phyloP scores from a whole-genome alignment of 2,888 invertebrate species.

The Lasioglossum villosulum region DNA sequence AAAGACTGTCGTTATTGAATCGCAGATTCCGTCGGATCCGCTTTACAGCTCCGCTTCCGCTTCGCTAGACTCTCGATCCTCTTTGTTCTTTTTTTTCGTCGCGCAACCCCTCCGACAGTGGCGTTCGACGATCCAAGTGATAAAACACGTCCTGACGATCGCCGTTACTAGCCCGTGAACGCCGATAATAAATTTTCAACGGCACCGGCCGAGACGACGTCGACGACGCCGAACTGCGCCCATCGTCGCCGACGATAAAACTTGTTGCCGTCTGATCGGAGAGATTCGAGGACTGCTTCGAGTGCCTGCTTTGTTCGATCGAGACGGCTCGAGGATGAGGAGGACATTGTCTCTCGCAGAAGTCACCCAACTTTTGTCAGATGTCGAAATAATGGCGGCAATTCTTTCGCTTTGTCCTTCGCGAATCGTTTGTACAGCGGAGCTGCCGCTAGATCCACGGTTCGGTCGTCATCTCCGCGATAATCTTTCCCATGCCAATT shows the following conservation, averaged over 20 bases:
- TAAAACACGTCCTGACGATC: constrained; percentile 62
- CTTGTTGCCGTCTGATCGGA: constrained; percentile 34
- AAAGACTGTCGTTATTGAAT: constrained; percentile 58
- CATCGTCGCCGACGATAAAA: constrained; percentile 44
- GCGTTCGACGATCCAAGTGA: constrained; percentile 29
- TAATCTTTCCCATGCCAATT: background rate
- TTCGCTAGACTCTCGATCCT: constrained; percentile 3
- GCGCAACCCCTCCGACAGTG: background rate
- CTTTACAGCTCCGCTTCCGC: constrained; percentile 44
- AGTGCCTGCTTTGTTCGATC: background rate
- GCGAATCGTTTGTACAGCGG: background rate
- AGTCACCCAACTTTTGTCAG: background rate
- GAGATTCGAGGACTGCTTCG: background rate
- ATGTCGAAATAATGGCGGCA: background rate
- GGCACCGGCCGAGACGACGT: background rate
- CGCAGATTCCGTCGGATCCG: constrained; percentile 57
- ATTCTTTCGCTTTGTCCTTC: background rate
- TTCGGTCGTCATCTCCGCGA: background rate
- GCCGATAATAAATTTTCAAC: constrained; percentile 60
- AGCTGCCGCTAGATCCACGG: too few species aligned
- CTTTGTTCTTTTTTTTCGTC: constrained; percentile 28
- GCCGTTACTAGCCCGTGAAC: constrained; percentile 46
- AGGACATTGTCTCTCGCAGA: background rate
- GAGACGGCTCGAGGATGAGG: background rate
- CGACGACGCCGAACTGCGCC: constrained; percentile 22